phyloP scores from a whole-genome alignment of 2,888 invertebrate genomes.

The Drosophila recens region DNA sequence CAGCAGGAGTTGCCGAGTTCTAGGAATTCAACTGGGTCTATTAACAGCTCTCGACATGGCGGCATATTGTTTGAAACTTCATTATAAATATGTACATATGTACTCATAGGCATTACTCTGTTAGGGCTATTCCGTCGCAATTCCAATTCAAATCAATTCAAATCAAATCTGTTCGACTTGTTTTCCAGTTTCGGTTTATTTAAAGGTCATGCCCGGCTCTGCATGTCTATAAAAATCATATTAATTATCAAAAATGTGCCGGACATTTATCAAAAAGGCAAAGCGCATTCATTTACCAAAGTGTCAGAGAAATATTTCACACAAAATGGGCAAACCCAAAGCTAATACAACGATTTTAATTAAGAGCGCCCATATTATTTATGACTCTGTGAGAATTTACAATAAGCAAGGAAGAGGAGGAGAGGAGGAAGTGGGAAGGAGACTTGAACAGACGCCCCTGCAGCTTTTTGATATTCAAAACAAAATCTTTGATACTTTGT shows the following conservation, averaged over 20 bases:
- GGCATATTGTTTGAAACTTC: conserved; percentile 44
- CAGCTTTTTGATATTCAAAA: conserved; percentile 4
- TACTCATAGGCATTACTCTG: conserved; percentile 4
- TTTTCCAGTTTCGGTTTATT: conserved; percentile 35
- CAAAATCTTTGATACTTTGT: conserved; percentile 6
- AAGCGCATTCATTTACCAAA: conserved; percentile 54
- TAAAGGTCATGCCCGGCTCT: conserved; percentile 38
- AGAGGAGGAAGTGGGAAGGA: not conserved
- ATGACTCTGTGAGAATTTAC: conserved; percentile 52
- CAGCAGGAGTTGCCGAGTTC: conserved; percentile 44
- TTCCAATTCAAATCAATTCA: conserved; percentile 26
- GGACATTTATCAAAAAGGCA: conserved; percentile 49
- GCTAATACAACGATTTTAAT: conserved; percentile 66
- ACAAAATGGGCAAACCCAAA: conserved; percentile 43
- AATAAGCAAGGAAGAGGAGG: not conserved
- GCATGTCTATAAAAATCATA: conserved; percentile 52
- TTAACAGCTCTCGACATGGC: conserved; percentile 40
- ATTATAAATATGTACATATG: not conserved
- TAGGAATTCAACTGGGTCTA: conserved; percentile 39
- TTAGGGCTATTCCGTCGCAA: not conserved
- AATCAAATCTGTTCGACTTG: conserved; percentile 10
- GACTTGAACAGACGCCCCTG: not conserved
- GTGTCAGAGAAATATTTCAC: conserved; percentile 61
- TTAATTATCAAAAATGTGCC: conserved; percentile 56
- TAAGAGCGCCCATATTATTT: conserved; percentile 68